phyloP scores from a whole-genome alignment of 2,888 invertebrate genomes.

The Hypselothyrea guttata region DNA sequence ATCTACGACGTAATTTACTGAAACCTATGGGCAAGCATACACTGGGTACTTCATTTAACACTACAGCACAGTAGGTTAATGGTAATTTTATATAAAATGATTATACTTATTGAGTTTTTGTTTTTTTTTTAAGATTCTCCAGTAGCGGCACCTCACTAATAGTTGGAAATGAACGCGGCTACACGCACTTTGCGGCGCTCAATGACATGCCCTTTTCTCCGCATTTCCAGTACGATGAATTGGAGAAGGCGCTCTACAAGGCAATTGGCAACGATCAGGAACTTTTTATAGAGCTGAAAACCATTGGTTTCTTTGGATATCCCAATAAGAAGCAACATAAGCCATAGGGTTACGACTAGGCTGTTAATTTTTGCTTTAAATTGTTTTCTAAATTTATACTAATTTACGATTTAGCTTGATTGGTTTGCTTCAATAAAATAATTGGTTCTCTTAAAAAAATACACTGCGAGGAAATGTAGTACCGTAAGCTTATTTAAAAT shows the following conservation, averaged over 20 bases:
- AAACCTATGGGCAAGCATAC: slow-evolving; percentile 83
- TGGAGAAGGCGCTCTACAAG: slow-evolving; percentile 86
- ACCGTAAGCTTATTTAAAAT: too few relatives aligned
- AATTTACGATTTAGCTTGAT: too few relatives aligned
- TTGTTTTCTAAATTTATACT: too few relatives aligned
- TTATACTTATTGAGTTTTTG: too few relatives aligned
- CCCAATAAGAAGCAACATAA: slow-evolving; percentile 44
- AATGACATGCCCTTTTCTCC: slow-evolving; percentile 90
- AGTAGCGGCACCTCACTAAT: slow-evolving; percentile 87
- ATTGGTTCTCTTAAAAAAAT: too few relatives aligned
- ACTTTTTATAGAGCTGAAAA: slow-evolving; percentile 85
- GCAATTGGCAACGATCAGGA: slow-evolving; percentile 86
- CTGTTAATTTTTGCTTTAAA: too few relatives aligned
- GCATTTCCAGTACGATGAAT: slow-evolving; percentile 86
- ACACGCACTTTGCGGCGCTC: slow-evolving; percentile 86
- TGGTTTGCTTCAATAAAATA: too few relatives aligned
- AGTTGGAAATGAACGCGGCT: slow-evolving; percentile 88
- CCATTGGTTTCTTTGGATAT: slow-evolving; percentile 82
- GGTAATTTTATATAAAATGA: too few relatives aligned
- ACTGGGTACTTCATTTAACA: slow-evolving; percentile 68
- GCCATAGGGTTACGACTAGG: too few relatives aligned
- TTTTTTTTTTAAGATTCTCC: slow-evolving; percentile 84
- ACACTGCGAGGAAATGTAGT: too few relatives aligned
- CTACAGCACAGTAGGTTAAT: slow-evolving; percentile 58
- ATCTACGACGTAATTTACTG: slow-evolving; percentile 88